phyloP scores from a whole-genome alignment of 2,888 invertebrate genomes.

The Eupithecia insigniata region DNA sequence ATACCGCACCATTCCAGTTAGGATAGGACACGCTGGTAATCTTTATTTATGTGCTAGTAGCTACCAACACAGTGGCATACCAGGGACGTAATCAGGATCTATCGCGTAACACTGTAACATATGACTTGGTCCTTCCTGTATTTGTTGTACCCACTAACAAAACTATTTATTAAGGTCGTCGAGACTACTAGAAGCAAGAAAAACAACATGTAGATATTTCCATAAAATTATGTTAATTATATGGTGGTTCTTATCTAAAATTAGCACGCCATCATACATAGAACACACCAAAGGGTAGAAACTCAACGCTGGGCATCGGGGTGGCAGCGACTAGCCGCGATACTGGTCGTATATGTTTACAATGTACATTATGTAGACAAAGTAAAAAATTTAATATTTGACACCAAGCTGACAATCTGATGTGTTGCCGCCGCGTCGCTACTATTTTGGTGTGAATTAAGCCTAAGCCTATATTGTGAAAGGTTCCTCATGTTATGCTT shows the following conservation, averaged over 20 bases:
- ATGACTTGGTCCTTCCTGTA: neutral
- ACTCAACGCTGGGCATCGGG: no score
- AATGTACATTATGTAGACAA: no score
- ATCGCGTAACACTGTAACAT: slow-evolving; percentile 9
- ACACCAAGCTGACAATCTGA: no score
- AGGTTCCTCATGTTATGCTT: no score
- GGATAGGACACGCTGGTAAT: slow-evolving; percentile 41
- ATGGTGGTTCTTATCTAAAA: neutral
- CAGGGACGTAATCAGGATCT: slow-evolving; percentile 15
- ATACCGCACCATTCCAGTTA: slow-evolving; percentile 35
- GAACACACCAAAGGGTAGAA: neutral
- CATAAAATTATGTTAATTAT: no score
- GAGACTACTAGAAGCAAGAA: no score
- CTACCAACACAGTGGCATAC: slow-evolving; percentile 14
- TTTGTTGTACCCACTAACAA: neutral
- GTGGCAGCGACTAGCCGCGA: neutral
- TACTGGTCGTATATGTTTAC: no score
- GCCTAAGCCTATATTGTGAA: no score
- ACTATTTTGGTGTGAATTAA: no score
- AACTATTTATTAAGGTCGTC: neutral
- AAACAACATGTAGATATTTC: no score
- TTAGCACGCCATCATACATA: neutral
- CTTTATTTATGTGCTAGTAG: slow-evolving; percentile 42
- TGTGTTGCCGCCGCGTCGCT: no score
- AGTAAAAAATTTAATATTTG: no score